phyloP scores from a whole-genome alignment of 2,888 invertebrate genomes.

The Dryobota labecula region DNA sequence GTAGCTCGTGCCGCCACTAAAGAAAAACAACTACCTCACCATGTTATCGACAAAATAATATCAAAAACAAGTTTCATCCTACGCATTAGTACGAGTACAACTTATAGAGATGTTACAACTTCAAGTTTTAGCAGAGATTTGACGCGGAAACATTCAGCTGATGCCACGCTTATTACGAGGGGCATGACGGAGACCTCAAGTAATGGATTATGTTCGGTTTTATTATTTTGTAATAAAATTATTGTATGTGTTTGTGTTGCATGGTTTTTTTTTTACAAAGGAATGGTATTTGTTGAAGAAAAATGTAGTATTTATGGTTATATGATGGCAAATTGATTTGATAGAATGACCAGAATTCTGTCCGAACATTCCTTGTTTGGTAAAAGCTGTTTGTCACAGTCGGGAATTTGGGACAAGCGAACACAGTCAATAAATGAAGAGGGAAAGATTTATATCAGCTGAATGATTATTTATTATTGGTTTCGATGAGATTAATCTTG shows the following conservation, averaged over 20 bases:
- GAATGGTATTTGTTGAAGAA: conserved; percentile 5
- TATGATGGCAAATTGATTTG: neutral
- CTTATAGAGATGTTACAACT: conserved; percentile 46
- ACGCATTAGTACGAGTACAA: conserved; percentile 41
- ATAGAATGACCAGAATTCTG: neutral
- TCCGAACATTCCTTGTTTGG: neutral
- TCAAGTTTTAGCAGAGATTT: conserved; percentile 29
- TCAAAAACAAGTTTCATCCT: conserved; percentile 51
- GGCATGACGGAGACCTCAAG: conserved; percentile 45
- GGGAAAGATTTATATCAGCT: neutral
- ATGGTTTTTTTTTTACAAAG: conserved; percentile 29
- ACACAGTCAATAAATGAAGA: too few relatives aligned
- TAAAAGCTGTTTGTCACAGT: neutral
- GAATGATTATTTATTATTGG: neutral
- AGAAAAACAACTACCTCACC: conserved; percentile 15
- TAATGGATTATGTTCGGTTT: conserved; percentile 51
- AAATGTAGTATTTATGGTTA: neutral
- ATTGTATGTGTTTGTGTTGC: conserved; percentile 35
- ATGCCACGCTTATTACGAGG: conserved; percentile 33
- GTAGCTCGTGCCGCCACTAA: conserved; percentile 5
- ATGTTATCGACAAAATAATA: conserved; percentile 28
- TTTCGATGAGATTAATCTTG: neutral
- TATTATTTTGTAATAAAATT: conserved; percentile 37
- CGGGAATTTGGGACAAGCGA: too few relatives aligned
- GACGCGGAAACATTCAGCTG: conserved; percentile 47